A percentile compares a stretch with the other conserved stretches of the same genome.
Evolutionary conservation across 2,113 vertebrate genomes (phyloP).

Genomic region (Alethe diademata): DNA sequence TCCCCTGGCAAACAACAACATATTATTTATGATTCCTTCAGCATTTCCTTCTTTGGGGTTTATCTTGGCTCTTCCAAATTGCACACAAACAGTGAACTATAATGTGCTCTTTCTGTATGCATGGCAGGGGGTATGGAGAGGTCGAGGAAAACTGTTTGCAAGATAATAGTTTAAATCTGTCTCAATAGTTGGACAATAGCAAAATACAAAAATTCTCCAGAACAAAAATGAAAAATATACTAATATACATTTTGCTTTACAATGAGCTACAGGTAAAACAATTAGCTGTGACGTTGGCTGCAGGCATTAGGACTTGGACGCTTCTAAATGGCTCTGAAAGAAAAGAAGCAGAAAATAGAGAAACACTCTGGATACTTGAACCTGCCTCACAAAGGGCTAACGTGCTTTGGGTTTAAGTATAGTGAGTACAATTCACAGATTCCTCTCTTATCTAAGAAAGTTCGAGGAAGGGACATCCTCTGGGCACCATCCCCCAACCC

Average conservation of each 20-base stretch:
- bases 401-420: not conserved
- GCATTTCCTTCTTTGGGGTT: slow-evolving; percentile 32
- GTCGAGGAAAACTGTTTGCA: not conserved
- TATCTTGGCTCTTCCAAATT: slow-evolving; percentile 43
- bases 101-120: not conserved
- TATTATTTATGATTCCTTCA: slow-evolving; percentile 45
- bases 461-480: slow-evolving; percentile 26
- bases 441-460: slow-evolving; percentile 29
- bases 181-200: not conserved
- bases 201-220: not conserved
- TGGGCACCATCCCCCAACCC: not conserved
- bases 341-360: not conserved
- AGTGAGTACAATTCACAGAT: not conserved
- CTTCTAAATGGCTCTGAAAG: not conserved
- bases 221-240: not conserved
- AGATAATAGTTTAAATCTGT: not conserved
- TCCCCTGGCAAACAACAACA: slow-evolving; percentile 29
- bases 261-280: not conserved
- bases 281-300: not conserved
- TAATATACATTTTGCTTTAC: not conserved
- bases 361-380: not conserved
- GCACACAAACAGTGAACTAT: not conserved
- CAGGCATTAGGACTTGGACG: not conserved
- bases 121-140: not conserved
- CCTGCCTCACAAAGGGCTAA: slow-evolving; percentile 6